Percentiles rank a stretch among this genome's conserved stretches.
Evolutionary conservation across 2,797 vertebrate species (phyloP).

Genomic region (Acanthurus tractus): DNA sequence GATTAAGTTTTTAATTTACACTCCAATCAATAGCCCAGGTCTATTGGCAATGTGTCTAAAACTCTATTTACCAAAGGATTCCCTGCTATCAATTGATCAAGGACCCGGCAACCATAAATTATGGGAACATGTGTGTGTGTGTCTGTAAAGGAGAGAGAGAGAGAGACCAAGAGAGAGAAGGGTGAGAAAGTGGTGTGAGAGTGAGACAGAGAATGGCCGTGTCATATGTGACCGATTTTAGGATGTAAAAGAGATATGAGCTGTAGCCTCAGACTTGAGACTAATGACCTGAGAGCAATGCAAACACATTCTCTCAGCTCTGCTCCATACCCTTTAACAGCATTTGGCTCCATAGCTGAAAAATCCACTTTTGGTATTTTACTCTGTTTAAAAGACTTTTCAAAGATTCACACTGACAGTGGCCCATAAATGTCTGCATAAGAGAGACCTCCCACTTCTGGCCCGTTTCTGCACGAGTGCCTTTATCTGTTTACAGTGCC

Average conservation of each 20-base stretch:
- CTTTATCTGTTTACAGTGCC: conserved; percentile 82
- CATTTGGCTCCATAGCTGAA: conserved; percentile 35
- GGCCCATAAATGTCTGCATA: conserved; percentile 61
- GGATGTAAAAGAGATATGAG: conserved; percentile 67
- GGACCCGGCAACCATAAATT: conserved; percentile 97
- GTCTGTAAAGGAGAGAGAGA: conserved; percentile 22
- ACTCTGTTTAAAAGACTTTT: conserved; percentile 41
- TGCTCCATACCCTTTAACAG: conserved; percentile 35
- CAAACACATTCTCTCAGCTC: conserved; percentile 32
- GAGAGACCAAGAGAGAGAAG: conserved; percentile 17
- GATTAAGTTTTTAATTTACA: conserved; percentile 99
- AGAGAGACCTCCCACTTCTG: conserved; percentile 75
- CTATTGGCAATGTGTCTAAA: conserved; percentile 99
- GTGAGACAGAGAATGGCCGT: conserved; percentile 47
- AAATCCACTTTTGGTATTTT: conserved; percentile 40
- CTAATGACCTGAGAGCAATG: conserved; percentile 43
- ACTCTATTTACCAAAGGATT: conserved; percentile 99
- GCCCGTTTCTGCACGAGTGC: conserved; percentile 75
- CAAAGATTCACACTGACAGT: conserved; percentile 54
- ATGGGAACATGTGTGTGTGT: conserved; percentile 81
- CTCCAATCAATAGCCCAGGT: conserved; percentile 98
- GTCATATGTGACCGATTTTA: conserved; percentile 63
- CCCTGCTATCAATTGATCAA: conserved; percentile 99
- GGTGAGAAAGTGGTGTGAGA: conserved; percentile 53
- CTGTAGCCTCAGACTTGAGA: conserved; percentile 42